Percentiles rank a stretch among this genome's conserved stretches.
Conservation (phyloP, 2,113 vertebrate genomes). For the Plestiodon gilberti region DNA sequence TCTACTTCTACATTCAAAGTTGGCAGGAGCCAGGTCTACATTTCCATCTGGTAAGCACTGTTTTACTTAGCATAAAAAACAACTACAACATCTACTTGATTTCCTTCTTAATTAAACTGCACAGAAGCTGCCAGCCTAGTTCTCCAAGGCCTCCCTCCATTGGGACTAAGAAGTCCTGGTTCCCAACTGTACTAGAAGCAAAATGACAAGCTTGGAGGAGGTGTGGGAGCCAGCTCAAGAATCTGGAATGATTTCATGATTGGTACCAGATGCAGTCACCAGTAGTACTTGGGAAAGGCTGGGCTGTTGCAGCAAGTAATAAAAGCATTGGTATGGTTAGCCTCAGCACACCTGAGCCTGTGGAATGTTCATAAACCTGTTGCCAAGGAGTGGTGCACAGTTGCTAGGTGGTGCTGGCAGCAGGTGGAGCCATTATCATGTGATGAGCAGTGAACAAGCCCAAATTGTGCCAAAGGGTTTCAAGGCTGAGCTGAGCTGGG, state of each 20-base stretch:
- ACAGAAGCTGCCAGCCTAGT: neutral
- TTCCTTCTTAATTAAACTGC: neutral
- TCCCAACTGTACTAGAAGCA: neutral
- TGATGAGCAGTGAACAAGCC: neutral
- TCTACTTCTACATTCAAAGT: neutral
- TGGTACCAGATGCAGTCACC: neutral
- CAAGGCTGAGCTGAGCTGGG: neutral
- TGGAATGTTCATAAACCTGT: slow-evolving; percentile 16
- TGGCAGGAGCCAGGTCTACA: neutral
- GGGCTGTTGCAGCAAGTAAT: neutral
- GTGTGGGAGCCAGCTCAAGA: neutral
- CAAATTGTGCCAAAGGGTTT: neutral
- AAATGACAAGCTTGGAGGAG: neutral
- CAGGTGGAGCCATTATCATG: slow-evolving; percentile 15
- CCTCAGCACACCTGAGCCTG: slow-evolving; percentile 1
- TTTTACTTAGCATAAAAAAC: neutral
- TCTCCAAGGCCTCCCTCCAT: neutral
- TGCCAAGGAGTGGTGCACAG: neutral
- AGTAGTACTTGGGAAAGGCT: neutral
- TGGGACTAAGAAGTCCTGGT: neutral
- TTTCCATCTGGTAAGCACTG: neutral
- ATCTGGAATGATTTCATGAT: neutral
- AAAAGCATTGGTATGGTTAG: neutral
- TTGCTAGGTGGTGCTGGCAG: slow-evolving; percentile 8
- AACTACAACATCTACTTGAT: neutral